Conservation (phyloP, 2,797 vertebrate genomes). For the Coluber constrictor region DNA sequence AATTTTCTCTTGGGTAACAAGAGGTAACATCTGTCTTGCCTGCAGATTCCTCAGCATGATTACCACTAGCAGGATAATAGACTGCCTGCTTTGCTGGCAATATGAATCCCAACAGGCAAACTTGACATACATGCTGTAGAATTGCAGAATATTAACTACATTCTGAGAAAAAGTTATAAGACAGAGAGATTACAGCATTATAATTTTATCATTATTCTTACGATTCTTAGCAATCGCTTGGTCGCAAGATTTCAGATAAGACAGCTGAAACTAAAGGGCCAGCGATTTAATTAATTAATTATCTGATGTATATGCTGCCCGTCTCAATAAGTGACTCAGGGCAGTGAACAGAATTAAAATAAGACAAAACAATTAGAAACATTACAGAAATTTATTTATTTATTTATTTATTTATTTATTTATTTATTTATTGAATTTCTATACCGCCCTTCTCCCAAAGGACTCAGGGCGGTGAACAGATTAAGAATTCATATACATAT, state of each 20-base stretch:
- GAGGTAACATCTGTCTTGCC: neutral
- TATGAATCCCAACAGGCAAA: constrained; percentile 6
- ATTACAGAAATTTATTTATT: too few species aligned
- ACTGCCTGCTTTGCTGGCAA: neutral
- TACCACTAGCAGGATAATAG: constrained; percentile 2
- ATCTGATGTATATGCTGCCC: neutral
- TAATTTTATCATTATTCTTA: neutral
- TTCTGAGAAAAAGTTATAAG: neutral
- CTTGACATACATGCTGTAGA: constrained; percentile 13
- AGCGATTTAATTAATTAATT: neutral
- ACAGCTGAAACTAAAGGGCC: neutral
- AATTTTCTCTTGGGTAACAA: neutral
- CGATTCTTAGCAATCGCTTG: neutral
- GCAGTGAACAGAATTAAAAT: neutral
- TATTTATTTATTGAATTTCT: too few species aligned
- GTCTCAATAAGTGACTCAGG: neutral
- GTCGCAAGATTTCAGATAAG: neutral
- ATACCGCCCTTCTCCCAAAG: too few species aligned
- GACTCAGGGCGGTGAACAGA: too few species aligned
- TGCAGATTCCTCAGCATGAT: neutral
- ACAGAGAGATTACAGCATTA: neutral
- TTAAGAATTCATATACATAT: too few species aligned
- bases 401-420: too few species aligned
- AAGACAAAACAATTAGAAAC: neutral
- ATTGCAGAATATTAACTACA: neutral